Conservation (phyloP, 2,113 vertebrate species). For the Columba livia region DNA sequence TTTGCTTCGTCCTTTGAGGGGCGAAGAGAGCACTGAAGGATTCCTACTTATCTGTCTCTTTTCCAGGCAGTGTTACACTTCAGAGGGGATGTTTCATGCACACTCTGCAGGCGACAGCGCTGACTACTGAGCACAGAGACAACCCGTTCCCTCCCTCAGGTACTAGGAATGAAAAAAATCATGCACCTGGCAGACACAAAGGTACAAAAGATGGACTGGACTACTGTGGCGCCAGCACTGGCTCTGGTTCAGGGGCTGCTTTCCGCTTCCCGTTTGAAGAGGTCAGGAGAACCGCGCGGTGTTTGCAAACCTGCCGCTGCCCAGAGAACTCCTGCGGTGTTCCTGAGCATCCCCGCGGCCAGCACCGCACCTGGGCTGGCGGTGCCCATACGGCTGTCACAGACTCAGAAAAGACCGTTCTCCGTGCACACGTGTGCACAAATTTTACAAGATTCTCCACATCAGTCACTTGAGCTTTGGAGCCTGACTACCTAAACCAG, state of each 20-base stretch:
- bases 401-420: not conserved
- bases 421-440: not conserved
- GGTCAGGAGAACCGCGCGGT: not conserved
- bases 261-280: not conserved
- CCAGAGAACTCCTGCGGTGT: not conserved
- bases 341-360: not conserved
- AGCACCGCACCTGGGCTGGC: not conserved
- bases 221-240: not conserved
- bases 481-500: not conserved
- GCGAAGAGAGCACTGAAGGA: not conserved
- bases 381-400: rapidly evolving
- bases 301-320: not conserved
- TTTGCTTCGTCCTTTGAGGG: not conserved
- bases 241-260: not conserved
- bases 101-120: not conserved
- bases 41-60: not conserved
- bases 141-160: not conserved
- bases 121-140: not conserved
- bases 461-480: not conserved
- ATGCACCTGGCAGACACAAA: not conserved
- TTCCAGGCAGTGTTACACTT: not conserved
- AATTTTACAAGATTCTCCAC: not conserved
- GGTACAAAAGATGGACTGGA: not conserved
- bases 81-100: not conserved
- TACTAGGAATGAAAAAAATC: not conserved